Conservation (phyloP, 2,888 invertebrate genomes). For the Brachylomia viminalis region DNA sequence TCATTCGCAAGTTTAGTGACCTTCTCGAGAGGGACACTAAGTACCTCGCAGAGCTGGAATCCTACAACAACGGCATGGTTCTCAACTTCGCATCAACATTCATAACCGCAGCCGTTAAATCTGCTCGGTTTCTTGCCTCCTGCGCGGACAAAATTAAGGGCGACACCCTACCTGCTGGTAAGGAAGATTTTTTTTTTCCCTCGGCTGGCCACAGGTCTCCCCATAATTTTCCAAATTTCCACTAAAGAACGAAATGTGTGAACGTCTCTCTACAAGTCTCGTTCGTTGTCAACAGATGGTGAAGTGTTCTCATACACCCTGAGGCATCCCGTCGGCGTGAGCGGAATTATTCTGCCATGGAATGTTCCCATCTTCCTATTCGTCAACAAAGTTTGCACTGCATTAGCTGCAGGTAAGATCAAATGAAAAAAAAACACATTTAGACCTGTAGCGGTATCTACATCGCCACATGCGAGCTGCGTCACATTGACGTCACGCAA, state of each 20-base stretch:
- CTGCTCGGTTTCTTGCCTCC: constrained; percentile 95
- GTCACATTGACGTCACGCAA: no score
- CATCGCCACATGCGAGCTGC: no score
- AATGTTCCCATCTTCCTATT: constrained; percentile 97
- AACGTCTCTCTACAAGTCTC: background rate
- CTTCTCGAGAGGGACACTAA: constrained; percentile 95
- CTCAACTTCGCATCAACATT: constrained; percentile 90
- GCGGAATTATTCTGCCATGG: constrained; percentile 97
- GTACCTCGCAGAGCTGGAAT: constrained; percentile 97
- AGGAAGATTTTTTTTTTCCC: constrained; percentile 26
- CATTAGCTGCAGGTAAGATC: constrained; percentile 88
- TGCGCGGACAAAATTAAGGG: constrained; percentile 97
- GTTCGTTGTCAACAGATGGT: constrained; percentile 89
- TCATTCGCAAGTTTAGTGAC: constrained; percentile 93
- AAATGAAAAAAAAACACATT: no score
- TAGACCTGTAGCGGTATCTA: no score
- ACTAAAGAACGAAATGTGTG: constrained; percentile 39
- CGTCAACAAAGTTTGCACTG: constrained; percentile 96
- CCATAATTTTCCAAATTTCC: background rate
- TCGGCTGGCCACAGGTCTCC: background rate
- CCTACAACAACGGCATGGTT: constrained; percentile 97
- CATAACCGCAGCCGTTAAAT: constrained; percentile 87
- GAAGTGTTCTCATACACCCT: constrained; percentile 93
- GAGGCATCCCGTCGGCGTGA: constrained; percentile 91
- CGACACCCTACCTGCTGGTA: constrained; percentile 91